Evolutionary conservation across 2,888 invertebrate species (phyloP).

Genomic region (Pasiphila rectangulata): DNA sequence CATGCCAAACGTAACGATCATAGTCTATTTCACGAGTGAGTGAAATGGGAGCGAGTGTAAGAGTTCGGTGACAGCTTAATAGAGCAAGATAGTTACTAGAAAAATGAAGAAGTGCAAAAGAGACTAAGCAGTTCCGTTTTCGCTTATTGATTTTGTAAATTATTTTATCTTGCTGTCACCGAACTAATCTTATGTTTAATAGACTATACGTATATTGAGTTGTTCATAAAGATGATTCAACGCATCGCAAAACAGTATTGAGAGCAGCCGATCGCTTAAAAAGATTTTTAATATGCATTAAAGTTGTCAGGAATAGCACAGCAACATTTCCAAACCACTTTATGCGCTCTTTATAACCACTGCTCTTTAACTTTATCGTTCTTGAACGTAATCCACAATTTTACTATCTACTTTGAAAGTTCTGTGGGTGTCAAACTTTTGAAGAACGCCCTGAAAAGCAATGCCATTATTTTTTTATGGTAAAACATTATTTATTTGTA

Average conservation of each 20-base stretch:
- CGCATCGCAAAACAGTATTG: neutral
- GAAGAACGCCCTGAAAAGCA: slow-evolving; percentile 30
- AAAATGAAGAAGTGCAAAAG: too few relatives aligned
- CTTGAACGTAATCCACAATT: slow-evolving; percentile 41
- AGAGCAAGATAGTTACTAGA: too few relatives aligned
- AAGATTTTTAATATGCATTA: slow-evolving; percentile 22
- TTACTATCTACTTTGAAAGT: slow-evolving; percentile 32
- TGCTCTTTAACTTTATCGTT: slow-evolving; percentile 50
- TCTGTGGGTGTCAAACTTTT: slow-evolving; percentile 32
- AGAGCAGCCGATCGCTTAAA: neutral
- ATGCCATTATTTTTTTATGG: slow-evolving; percentile 28
- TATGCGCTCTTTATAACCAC: slow-evolving; percentile 39
- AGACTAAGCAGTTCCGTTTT: too few relatives aligned
- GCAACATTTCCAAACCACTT: slow-evolving; percentile 27
- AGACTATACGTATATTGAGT: neutral
- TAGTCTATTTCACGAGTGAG: too few relatives aligned
- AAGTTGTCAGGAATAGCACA: slow-evolving; percentile 26
- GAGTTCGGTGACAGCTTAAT: too few relatives aligned
- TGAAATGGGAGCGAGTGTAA: too few relatives aligned
- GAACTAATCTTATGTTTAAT: too few relatives aligned
- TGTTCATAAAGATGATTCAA: neutral
- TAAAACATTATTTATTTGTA: slow-evolving; percentile 27
- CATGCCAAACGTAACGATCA: too few relatives aligned
- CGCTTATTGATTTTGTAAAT: too few relatives aligned
- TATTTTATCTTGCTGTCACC: too few relatives aligned